Base-by-base conservation (phyloP, 1,140 invertebrate species). In the Tyrophagus putrescentiae region DNA sequence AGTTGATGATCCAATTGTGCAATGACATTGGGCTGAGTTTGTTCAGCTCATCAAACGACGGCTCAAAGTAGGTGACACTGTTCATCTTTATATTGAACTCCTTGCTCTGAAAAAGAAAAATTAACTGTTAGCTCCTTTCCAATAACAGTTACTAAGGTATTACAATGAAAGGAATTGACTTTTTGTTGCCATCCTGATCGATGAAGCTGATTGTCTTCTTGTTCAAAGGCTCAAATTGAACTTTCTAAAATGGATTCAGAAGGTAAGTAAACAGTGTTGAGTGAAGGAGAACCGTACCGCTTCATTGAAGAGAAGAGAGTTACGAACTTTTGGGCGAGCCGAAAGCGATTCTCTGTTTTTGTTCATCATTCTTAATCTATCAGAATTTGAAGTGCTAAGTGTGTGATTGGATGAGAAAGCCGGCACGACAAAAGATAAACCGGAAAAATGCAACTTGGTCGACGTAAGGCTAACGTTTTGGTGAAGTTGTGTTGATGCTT, bases 141-240 rank as follows among this genome's bases (percentile, higher is more conserved):
- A 54, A 54, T 32, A 9, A 31, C n/a, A 33, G 21, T 18, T 34
- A 54, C 3, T 54, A 32, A 33, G 39, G 39, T 31, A 31, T 3
- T 54, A 54, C 52, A 54, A 54, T 54, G n/a, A 36, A 54, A 21
- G 52, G 25, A 11, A 54, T 27, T 3, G 52, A 54, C 39, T 54
- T 54, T 33, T 54, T 13, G 2, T 54, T 27, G 29, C 57, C 45
- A 59, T 59, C 39, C 34, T 28, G 36, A 45, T 59, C 57, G 6
- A 42, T n/a, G 50, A 59, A 59, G 11, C 5, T 42, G 5, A 59
- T 59, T 32, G 1, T 16, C 27, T 28, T 59, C 23, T 59, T 59
- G 31, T 59, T 45, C 5, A 59, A 16, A 18, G 57, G 57, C 21
- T 59, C 41, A 18, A 18, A 41, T 1, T 27, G 25, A 5, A 23